Conservation (phyloP, 1,140 invertebrate species). For the Mycetomoellerius zeteki region DNA sequence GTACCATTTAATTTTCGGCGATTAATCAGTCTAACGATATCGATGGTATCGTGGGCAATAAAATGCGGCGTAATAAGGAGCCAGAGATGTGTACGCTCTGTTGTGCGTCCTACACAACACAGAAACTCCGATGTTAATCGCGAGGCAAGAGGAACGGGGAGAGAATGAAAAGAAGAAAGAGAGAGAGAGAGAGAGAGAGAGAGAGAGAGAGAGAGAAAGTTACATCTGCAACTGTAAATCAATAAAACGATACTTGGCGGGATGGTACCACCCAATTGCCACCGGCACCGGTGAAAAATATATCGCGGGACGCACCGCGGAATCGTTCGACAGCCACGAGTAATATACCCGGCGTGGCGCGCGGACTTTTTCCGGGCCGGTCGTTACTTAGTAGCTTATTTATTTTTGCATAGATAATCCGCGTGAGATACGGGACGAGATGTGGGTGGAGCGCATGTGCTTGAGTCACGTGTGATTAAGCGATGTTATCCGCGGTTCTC, state of each 20-base stretch:
- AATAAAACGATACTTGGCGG: conserved; percentile 69
- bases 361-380: conserved; percentile 62
- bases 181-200: not conserved
- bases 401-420: conserved; percentile 86
- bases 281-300: conserved; percentile 56
- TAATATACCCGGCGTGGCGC: conserved; percentile 62
- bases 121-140: conserved; percentile 68
- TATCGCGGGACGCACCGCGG: conserved; percentile 34
- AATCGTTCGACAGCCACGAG: conserved; percentile 70
- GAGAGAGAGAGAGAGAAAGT: not conserved
- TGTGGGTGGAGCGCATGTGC: conserved; percentile 83
- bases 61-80: conserved; percentile 71
- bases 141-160: not conserved
- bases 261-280: conserved; percentile 57
- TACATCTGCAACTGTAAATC: conserved; percentile 76
- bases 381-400: conserved; percentile 82
- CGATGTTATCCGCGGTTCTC: conserved; percentile 83
- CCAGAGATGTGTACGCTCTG: not conserved
- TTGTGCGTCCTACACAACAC: conserved; percentile 45
- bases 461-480: conserved; percentile 85
- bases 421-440: conserved; percentile 80
- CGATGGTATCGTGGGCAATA: conserved; percentile 67
- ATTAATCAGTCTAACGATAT: conserved; percentile 72
- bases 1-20: conserved; percentile 74
- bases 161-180: too few relatives aligned